phyloP scores from a whole-genome alignment of 2,113 vertebrate genomes.

The Ctenodactylus gundi region DNA sequence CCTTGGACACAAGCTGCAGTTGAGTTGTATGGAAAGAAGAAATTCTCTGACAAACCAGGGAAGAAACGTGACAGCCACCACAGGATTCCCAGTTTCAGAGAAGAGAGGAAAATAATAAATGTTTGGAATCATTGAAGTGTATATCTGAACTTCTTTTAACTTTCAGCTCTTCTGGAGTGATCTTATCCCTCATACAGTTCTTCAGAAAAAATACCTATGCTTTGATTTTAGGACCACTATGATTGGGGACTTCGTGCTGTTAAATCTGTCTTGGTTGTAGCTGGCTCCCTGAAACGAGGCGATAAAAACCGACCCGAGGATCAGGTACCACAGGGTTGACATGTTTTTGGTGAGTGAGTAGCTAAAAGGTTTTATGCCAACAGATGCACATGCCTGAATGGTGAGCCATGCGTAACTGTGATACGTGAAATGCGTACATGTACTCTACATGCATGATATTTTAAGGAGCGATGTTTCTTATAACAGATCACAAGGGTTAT shows the following conservation, averaged over 20 bases:
- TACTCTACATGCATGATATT: neutral
- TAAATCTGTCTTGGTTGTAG: slow-evolving; percentile 89
- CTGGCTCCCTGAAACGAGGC: slow-evolving; percentile 84
- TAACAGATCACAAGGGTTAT: neutral
- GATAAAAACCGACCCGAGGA: slow-evolving; percentile 86
- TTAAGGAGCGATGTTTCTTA: neutral
- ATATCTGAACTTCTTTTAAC: neutral
- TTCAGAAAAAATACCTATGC: neutral
- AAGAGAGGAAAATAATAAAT: neutral
- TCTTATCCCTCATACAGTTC: neutral
- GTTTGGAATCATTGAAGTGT: neutral
- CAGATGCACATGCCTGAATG: neutral
- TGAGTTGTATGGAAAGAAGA: neutral
- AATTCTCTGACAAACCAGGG: neutral
- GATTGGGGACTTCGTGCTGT: slow-evolving; percentile 87
- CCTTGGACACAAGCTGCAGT: neutral
- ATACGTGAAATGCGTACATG: too few species aligned
- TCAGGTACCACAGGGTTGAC: slow-evolving; percentile 79
- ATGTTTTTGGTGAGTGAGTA: neutral
- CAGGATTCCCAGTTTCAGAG: neutral
- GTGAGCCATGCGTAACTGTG: too few species aligned
- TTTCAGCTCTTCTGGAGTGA: neutral
- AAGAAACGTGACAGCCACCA: neutral
- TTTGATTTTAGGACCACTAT: slow-evolving; percentile 85
- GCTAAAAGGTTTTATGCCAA: neutral